Evolutionary conservation across 2,113 vertebrate genomes (phyloP).

Genomic region (Grantiella picta): DNA sequence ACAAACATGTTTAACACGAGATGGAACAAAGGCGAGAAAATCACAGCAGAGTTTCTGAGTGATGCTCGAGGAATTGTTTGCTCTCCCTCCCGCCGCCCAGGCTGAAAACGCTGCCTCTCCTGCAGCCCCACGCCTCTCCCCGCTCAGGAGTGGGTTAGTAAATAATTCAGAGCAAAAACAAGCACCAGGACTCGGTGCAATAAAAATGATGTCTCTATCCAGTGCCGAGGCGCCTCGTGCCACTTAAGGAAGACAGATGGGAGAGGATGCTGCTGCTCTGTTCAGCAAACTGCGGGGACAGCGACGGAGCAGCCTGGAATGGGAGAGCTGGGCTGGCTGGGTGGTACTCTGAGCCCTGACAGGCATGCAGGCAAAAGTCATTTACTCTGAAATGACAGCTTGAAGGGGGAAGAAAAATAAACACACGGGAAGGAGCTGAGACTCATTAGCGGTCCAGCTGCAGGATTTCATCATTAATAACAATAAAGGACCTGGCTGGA

Average conservation of each 20-base stretch:
- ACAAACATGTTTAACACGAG: conserved; percentile 64
- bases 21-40: conserved; percentile 62
- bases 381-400: conserved; percentile 67
- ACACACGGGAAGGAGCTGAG: conserved; percentile 65
- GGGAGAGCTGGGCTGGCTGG: conserved; percentile 44
- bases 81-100: not conserved
- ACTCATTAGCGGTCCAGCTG: conserved; percentile 70
- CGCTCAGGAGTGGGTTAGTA: not conserved
- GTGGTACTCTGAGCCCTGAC: conserved; percentile 58
- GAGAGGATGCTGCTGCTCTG: conserved; percentile 25
- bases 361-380: conserved; percentile 63
- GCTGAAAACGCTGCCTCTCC: not conserved
- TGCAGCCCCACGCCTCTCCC: not conserved
- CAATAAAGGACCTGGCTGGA: conserved; percentile 29
- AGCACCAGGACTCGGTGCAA: conserved; percentile 22
- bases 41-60: not conserved
- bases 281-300: conserved; percentile 67
- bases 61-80: not conserved
- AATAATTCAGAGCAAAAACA: conserved; percentile 67
- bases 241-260: conserved; percentile 81
- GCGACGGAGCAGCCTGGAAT: conserved; percentile 62
- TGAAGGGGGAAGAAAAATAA: conserved; percentile 65
- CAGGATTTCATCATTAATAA: conserved; percentile 68
- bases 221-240: conserved; percentile 10
- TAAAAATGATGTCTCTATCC: conserved; percentile 77